Percentiles rank a stretch among this genome's conserved stretches.
Conservation (phyloP, 2,888 invertebrate genomes). For the Cremastinae sp. region DNA sequence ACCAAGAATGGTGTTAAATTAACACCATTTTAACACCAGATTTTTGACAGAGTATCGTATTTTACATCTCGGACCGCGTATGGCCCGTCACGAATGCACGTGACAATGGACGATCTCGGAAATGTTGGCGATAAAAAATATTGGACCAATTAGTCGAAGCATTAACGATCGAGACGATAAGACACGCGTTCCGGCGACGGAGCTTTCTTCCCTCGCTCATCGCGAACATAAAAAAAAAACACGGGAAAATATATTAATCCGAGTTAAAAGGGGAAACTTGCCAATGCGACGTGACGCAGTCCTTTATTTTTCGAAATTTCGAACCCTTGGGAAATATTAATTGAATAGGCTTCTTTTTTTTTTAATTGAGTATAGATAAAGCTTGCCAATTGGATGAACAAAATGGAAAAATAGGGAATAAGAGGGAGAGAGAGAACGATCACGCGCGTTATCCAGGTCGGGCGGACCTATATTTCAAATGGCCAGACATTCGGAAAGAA, state of each 20-base stretch:
- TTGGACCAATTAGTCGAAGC: constrained; percentile 74
- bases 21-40: too few species aligned
- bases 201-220: constrained; percentile 6
- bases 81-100: constrained; percentile 22
- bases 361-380: constrained; percentile 12
- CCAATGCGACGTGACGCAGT: not conserved
- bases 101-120: constrained; percentile 9
- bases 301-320: constrained; percentile 11
- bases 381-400: constrained; percentile 13
- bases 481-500: constrained; percentile 75
- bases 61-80: constrained; percentile 40
- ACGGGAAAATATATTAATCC: too few species aligned
- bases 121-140: constrained; percentile 65
- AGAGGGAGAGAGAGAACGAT: constrained; percentile 36
- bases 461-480: constrained; percentile 74
- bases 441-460: constrained; percentile 58
- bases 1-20: too few species aligned
- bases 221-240: too few species aligned
- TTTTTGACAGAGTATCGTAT: too few species aligned
- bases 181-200: constrained; percentile 65
- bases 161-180: constrained; percentile 66
- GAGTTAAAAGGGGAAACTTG: not conserved
- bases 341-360: not conserved
- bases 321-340: not conserved
- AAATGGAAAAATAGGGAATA: constrained; percentile 10